phyloP scores from a whole-genome alignment of 2,113 vertebrate species.

The Sinocyclocheilus grahami region DNA sequence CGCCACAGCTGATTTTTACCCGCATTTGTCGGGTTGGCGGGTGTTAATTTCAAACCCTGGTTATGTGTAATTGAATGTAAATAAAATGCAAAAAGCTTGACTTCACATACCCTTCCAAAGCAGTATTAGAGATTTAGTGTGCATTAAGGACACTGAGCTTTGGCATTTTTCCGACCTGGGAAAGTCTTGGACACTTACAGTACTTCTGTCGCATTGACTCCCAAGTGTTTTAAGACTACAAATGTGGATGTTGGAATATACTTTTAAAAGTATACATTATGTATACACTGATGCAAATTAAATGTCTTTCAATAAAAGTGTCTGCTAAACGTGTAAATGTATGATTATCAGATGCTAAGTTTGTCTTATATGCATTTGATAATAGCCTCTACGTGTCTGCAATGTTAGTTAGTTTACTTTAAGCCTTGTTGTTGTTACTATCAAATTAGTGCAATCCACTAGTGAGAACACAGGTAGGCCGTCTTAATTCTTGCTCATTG shows the following conservation, averaged over 20 bases:
- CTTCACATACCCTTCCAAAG: not conserved
- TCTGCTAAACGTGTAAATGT: not conserved
- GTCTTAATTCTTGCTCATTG: not conserved
- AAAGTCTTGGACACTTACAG: no score
- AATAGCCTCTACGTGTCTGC: not conserved
- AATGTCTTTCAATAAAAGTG: not conserved
- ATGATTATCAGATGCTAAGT: not conserved
- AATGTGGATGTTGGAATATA: no score
- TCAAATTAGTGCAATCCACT: conserved; percentile 7
- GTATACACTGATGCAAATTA: not conserved
- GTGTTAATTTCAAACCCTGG: no score
- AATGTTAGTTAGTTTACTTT: conserved; percentile 12
- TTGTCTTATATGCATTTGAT: conserved; percentile 10
- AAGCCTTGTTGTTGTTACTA: conserved; percentile 7
- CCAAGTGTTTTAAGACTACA: no score
- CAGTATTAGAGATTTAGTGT: not conserved
- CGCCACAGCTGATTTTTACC: no score
- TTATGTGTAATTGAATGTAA: no score
- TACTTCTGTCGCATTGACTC: not conserved
- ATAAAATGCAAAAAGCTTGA: no score
- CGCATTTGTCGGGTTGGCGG: no score
- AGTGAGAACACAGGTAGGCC: conserved; percentile 15
- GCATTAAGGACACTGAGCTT: not conserved
- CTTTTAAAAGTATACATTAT: no score
- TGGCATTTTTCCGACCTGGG: no score